Conservation (phyloP, 2,797 vertebrate species). For the Ibycter americanus region DNA sequence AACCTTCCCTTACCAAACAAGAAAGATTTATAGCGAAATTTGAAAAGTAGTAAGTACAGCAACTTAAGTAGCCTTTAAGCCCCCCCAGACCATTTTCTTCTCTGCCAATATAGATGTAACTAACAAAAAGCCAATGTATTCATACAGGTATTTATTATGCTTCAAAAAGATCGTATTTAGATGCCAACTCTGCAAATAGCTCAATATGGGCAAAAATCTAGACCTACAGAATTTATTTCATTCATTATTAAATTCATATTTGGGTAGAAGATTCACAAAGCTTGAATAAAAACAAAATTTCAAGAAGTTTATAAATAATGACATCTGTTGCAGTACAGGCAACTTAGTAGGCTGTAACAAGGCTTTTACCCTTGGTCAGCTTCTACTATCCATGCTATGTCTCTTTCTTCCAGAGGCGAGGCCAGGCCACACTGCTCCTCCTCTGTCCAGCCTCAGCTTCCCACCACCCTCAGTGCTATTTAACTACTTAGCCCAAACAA, state of each 20-base stretch:
- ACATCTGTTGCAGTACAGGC: no score
- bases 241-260: background rate
- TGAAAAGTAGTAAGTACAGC: background rate
- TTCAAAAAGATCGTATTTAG: background rate
- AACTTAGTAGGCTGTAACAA: no score
- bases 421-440: no score
- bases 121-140: background rate
- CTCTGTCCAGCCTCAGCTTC: no score
- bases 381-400: no score
- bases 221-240: background rate
- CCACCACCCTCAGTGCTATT: no score
- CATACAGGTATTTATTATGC: background rate
- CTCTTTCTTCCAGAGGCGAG: no score
- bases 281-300: background rate
- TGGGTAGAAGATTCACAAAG: background rate
- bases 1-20: background rate
- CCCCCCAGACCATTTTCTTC: background rate
- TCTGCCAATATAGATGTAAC: background rate
- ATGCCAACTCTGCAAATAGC: background rate
- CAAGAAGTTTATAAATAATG: background rate
- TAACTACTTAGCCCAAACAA: no score
- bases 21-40: background rate
- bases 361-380: no score
- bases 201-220: background rate
- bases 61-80: background rate